phyloP scores from a whole-genome alignment of 2,797 vertebrate genomes.

The Sphaeramia orbicularis region DNA sequence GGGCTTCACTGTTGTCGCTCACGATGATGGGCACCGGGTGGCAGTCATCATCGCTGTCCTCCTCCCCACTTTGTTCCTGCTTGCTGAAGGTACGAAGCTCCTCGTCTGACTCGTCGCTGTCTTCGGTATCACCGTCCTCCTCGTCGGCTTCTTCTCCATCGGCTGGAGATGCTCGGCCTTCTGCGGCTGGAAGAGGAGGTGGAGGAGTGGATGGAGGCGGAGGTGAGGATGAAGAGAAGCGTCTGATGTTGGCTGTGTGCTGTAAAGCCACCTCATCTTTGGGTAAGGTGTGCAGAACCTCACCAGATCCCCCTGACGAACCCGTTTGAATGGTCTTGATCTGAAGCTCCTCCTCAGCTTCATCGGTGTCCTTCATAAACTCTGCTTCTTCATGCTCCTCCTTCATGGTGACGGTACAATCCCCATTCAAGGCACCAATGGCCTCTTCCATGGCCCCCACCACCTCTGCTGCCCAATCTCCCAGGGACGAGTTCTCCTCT shows the following conservation, averaged over 20 bases:
- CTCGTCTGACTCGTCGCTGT: constrained; percentile 95
- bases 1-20: constrained; percentile 89
- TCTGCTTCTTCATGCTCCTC: constrained; percentile 45
- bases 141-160: constrained; percentile 84
- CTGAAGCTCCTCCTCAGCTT: constrained; percentile 30
- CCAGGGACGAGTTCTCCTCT: constrained; percentile 66
- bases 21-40: constrained; percentile 91
- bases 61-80: constrained; percentile 93
- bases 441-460: constrained; percentile 77
- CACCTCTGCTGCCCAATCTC: constrained; percentile 78
- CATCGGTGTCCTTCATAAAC: constrained; percentile 6
- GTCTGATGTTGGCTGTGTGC: constrained; percentile 49
- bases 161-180: constrained; percentile 51
- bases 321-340: constrained; percentile 16
- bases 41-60: constrained; percentile 90
- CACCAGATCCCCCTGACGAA: constrained; percentile 12
- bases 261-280: constrained; percentile 78
- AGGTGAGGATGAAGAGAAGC: constrained; percentile 72
- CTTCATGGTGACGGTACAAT: constrained; percentile 13
- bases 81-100: constrained; percentile 90
- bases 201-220: constrained; percentile 55
- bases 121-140: constrained; percentile 90
- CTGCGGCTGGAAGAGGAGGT: constrained; percentile 40
- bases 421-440: constrained; percentile 71
- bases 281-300: constrained; percentile 47